Evolutionary conservation across 2,888 invertebrate genomes (phyloP), one percentile per base, ranked within the genome.

Genomic region (Reticulitermes lucifugus): DNA sequence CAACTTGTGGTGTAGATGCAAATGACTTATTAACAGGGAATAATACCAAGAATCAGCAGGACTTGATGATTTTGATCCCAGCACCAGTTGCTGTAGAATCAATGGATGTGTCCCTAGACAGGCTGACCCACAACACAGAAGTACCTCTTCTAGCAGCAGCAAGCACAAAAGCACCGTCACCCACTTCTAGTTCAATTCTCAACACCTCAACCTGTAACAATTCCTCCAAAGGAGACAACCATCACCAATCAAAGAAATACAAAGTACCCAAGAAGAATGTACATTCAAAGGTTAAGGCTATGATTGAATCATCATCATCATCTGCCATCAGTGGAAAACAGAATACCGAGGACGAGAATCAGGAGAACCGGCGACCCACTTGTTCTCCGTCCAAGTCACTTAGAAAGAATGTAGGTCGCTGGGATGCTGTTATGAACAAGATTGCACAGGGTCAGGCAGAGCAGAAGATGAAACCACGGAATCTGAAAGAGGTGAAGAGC

Each of bases 351-450:
- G 91, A 91, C 85, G 92, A 92, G 87, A 93, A 92, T 88, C 91
- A 93, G 88, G 94, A 94, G 89, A 93, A 92, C 88, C 89, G 91
- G 84, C 93, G 94, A 88, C 93, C 92, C 83, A 85, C 85, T 41
- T 85, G 73, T 55, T 22, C 43, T 21, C 88, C 87, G 73, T 89
- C 90, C 5, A 93, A 94, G 89, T 91, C 92, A 81, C 91, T 92
- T 2, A 93, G 93, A 88, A 94, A 94, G 89, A 46, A 25, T 7
- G 91, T 88, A 7, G 95, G 95, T 35, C 94, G 96, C 88, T 96
- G 97, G 94, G 97, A 97, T 89, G 94, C 95, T 83, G 97, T 97
- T 82, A 95, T 96, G 94, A 96, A 95, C 91, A 96, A 96, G 91
- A 96, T 96, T 87, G 94, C 95, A 75, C 94, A 94, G 87, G 94